Conservation (phyloP, 2,888 invertebrate genomes). For the Taphrorychus bicolor region DNA sequence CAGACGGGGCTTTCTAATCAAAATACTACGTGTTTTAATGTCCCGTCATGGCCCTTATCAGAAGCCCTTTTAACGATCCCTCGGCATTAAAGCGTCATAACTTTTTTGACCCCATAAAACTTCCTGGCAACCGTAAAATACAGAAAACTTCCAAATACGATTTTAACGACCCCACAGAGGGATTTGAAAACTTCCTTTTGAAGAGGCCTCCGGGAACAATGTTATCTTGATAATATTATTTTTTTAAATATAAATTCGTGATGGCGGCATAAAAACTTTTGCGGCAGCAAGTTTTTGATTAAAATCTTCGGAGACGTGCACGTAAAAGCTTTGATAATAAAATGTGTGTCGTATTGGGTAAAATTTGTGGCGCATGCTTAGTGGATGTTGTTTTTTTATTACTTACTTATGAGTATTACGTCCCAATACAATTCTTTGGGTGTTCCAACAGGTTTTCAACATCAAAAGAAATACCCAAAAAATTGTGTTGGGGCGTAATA, state of each 20-base stretch:
- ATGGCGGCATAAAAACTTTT: not conserved
- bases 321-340: no score
- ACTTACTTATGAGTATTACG: no score
- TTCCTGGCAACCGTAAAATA: not conserved
- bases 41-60: not conserved
- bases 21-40: not conserved
- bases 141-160: constrained; percentile 8
- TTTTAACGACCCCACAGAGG: constrained; percentile 3
- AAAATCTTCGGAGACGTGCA: no score
- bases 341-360: no score
- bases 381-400: no score
- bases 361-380: no score
- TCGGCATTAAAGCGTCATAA: constrained; percentile 3
- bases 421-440: no score
- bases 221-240: constrained; percentile 4
- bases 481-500: no score
- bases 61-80: not conserved
- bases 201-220: constrained; percentile 1
- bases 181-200: not conserved
- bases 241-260: not conserved
- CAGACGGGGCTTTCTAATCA: not conserved
- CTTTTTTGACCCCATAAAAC: constrained; percentile 11
- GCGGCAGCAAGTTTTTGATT: not conserved
- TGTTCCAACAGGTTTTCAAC: no score
- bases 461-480: no score